Evolutionary conservation across 2,888 invertebrate species (phyloP), one percentile per base, ranked within the genome.

Genomic region (Caenorhabditis sp.): DNA sequence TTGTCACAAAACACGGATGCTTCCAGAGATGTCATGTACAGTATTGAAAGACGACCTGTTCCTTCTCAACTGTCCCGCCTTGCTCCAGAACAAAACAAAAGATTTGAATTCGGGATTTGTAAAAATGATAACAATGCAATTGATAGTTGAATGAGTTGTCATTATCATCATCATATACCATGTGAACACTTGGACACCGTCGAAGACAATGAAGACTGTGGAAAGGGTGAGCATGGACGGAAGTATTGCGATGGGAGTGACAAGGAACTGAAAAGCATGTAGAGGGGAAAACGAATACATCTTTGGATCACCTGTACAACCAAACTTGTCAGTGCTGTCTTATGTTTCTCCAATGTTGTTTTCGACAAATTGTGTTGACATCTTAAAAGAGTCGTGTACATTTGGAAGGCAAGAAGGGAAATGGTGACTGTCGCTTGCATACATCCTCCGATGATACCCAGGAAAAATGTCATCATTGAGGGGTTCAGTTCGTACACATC

Each of bases 81-180:
- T 61, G 13, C 13, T 70, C 60, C 71, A 62, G 28, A 71, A 71
- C 11, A 71, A 28, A 20, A 71, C 71, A 18, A 62, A 44, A 2
- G 13, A 40, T 22, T 62, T 22, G 22, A 71, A 71, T 11, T 71
- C 62, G 15, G 61, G 71, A n/a, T 44, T 22, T 0, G 71, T 62
- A 44, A 61, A 62, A 5, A 71, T 61, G 4, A 71, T 44, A 24
- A 71, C 71, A 9, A 62, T 40, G 2, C 53, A 71, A 28, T 71
- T 71, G 32, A 71, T 62, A 1, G 62, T 55, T 1, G 71, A 71
- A 22, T 71, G 71, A 5, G 71, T 62, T 18, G 71, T 22, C 71
- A 71, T 71, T 18, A 28, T 6, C 61, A 62, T 53, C 6, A 71
- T 11, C 53, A 44, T 44, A 55, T 44, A 71, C 53, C 53, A 62